These are phyloP conservation scores for Amia ocellicauda DNA, from an alignment of 2,113 vertebrate species.

Conservation along the genomic window DNA sequence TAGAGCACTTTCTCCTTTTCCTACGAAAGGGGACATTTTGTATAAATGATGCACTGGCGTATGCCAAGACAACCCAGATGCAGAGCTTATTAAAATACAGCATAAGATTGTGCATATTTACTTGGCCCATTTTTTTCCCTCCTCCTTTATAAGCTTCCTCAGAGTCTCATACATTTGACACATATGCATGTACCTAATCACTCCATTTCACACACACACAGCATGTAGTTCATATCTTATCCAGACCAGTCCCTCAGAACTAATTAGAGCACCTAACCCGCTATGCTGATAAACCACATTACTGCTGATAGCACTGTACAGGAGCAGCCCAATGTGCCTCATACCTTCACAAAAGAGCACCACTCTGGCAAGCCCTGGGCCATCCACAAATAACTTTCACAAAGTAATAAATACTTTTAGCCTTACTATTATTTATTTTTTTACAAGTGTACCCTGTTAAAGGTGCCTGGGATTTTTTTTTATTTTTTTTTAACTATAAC, in stretches of 20 bases:
- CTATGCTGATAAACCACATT: background rate
- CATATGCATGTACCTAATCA: slow-evolving; percentile 1
- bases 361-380: slow-evolving; percentile 2
- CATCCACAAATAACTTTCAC: background rate
- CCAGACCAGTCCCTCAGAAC: background rate
- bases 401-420: background rate
- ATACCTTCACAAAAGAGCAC: background rate
- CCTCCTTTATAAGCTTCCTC: background rate
- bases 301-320: background rate
- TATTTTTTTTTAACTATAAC: no score
- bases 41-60: background rate
- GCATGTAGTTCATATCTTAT: background rate
- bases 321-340: background rate
- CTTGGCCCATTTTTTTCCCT: background rate
- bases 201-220: background rate
- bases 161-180: slow-evolving; percentile 10
- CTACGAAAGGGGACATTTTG: no score
- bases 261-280: slow-evolving; percentile 8
- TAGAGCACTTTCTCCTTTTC: no score
- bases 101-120: slow-evolving; percentile 8
- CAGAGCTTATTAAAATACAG: background rate
- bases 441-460: no score
- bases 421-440: background rate
- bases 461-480: slow-evolving; percentile 3
- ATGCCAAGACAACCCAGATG: background rate